Evolutionary conservation across 2,888 invertebrate genomes (phyloP), one percentile per base, ranked within the genome.

Genomic region (Amblyjoppa fuscipennis): DNA sequence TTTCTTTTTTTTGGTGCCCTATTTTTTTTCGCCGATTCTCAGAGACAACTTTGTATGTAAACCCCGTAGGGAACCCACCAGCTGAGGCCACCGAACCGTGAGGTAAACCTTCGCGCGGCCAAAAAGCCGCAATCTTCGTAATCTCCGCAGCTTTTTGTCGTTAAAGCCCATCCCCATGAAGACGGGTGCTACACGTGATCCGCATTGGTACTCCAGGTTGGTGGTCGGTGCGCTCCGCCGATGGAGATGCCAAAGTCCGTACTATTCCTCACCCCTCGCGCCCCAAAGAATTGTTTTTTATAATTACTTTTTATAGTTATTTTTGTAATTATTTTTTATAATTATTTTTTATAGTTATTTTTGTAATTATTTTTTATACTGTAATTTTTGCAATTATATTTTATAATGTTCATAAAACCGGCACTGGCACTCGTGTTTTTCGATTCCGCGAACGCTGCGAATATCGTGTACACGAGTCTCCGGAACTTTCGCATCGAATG

Each of bases 81-180:
- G 92, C 93, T 95, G 95, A 28, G 96, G 95, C 95, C 95, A 96
- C 91, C 95, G 94, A 80, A 95, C 95, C 91, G 95, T 95, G 84
- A 96, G 94, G 92, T 96, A 96, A 88, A 96, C 95, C 92, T 96
- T 96, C 86, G 96, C 96, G 90, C 96, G 94, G 91, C 96, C 96
- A 92, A 96, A 96, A 91, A 96, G 95, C 91, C 95, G 94, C 92
- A 96, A 95, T 90, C 95, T 95, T 90, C 95, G 93, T 88, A 95
- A 93, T 90, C 95, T 94, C 91, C 94, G 94, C 93, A 95, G 94
- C 91, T 95, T 95, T 93, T 94, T 95, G 91, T 95, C 95, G 93
- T 95, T 94, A 92, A 95, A 95, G 89, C 95, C 95, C 95, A 95
- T 95, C 90, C 92, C 93, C 93, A 92, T 90, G 90, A 93, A 93